Evolutionary conservation across 2,888 invertebrate genomes (phyloP).

Genomic region (Agrilus cyanescens): DNA sequence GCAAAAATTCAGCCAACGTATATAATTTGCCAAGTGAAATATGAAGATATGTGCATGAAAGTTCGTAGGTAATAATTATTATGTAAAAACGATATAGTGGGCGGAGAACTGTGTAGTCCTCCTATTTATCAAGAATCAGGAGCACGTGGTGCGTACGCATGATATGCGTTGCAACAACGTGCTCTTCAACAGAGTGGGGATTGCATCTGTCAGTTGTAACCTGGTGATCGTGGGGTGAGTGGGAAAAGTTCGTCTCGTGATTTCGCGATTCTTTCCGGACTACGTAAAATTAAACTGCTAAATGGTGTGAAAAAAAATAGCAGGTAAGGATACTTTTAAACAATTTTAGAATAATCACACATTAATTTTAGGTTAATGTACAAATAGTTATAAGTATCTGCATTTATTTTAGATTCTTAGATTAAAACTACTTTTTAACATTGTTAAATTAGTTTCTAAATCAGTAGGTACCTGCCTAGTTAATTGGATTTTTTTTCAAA

Average conservation of each 20-base stretch:
- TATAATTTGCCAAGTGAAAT: no score
- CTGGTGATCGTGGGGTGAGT: slow-evolving; percentile 20
- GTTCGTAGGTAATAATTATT: no score
- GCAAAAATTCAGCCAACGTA: no score
- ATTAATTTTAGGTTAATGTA: no score
- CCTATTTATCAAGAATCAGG: slow-evolving; percentile 1
- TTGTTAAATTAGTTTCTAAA: no score
- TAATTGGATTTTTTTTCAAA: neutral
- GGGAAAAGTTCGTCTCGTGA: slow-evolving; percentile 15
- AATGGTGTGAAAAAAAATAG: slow-evolving; percentile 9
- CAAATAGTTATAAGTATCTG: no score
- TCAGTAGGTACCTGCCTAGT: neutral
- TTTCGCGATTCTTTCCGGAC: slow-evolving; percentile 5
- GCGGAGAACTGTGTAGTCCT: no score
- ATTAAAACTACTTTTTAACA: no score
- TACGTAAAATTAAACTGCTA: neutral
- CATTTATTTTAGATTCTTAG: no score
- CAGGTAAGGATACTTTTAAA: slow-evolving; percentile 3
- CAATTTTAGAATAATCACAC: no score
- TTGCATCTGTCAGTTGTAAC: slow-evolving; percentile 27
- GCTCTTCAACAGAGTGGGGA: slow-evolving; percentile 21
- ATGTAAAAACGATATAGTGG: no score
- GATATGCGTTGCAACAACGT: slow-evolving; percentile 28
- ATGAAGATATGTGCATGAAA: no score
- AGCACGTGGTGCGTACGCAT: slow-evolving; percentile 35